Percentiles rank a stretch among this genome's conserved stretches.
Evolutionary conservation across 2,113 vertebrate genomes (phyloP).

Genomic region (Hemichromis elongatus): DNA sequence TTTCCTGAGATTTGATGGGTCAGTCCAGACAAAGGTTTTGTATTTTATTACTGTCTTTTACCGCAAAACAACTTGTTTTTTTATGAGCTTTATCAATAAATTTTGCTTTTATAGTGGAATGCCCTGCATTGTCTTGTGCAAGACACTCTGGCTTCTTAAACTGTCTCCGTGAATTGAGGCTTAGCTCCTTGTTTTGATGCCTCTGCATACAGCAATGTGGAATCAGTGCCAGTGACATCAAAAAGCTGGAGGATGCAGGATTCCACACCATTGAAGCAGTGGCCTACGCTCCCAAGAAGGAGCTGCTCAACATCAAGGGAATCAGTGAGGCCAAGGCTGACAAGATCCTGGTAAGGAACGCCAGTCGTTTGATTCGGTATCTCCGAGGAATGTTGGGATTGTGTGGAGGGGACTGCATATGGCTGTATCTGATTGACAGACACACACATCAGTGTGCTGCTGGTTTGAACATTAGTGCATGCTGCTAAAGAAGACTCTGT

Average conservation of each 20-base stretch:
- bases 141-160: not conserved
- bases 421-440: not conserved
- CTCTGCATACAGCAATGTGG: conserved; percentile 83
- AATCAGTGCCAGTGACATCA: conserved; percentile 89
- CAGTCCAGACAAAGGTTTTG: too few species aligned
- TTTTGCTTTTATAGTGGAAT: too few species aligned
- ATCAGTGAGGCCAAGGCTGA: conserved; percentile 98
- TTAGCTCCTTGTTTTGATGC: not conserved
- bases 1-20: too few species aligned
- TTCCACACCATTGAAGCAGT: conserved; percentile 97
- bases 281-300: conserved; percentile 95
- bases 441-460: not conserved
- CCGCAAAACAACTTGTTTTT: too few species aligned
- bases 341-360: conserved; percentile 85
- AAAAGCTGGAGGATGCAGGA: conserved; percentile 94
- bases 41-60: too few species aligned
- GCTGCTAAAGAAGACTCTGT: not conserved
- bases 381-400: not conserved
- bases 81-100: too few species aligned
- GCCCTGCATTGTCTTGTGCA: too few species aligned
- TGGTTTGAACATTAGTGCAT: not conserved
- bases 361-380: not conserved
- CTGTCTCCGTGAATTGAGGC: not conserved
- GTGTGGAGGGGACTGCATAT: not conserved
- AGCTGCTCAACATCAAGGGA: conserved; percentile 94